Conservation (phyloP, 2,113 vertebrate species). For the Antidorcas marsupialis region DNA sequence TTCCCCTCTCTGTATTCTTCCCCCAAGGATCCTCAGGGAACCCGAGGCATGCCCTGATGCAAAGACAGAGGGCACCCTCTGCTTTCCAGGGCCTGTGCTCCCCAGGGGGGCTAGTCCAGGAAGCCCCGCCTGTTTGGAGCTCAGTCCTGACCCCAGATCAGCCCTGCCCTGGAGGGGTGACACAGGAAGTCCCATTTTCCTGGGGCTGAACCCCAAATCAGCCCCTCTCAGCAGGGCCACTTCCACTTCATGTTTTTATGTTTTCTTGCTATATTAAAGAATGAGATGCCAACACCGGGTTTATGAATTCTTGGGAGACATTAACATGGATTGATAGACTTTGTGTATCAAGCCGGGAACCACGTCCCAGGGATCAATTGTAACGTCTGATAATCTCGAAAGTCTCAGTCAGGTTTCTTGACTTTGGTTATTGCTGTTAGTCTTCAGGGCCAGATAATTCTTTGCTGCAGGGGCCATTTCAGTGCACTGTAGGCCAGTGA, state of each 20-base stretch:
- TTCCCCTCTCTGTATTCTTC: not conserved
- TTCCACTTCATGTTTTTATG: not conserved
- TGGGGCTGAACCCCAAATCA: not conserved
- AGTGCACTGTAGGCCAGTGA: not conserved
- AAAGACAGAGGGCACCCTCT: not conserved
- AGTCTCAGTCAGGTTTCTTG: not conserved
- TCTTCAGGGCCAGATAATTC: not conserved
- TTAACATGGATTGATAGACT: not conserved
- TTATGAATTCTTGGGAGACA: not conserved
- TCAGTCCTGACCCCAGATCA: not conserved
- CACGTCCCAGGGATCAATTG: not conserved
- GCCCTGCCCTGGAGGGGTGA: not conserved
- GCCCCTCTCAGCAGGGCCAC: not conserved
- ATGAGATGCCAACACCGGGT: not conserved
- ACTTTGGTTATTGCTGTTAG: not conserved
- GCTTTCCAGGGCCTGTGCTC: not conserved
- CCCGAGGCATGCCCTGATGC: too few species aligned
- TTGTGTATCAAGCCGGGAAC: not conserved
- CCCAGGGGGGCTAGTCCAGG: not conserved
- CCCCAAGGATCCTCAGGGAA: not conserved
- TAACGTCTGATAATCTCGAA: not conserved
- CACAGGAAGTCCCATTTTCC: not conserved
- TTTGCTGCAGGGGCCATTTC: not conserved
- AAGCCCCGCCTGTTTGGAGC: not conserved
- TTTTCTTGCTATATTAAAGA: not conserved